phyloP scores from a whole-genome alignment of 2,888 invertebrate genomes.

The Prostheceraeus crozeri region DNA sequence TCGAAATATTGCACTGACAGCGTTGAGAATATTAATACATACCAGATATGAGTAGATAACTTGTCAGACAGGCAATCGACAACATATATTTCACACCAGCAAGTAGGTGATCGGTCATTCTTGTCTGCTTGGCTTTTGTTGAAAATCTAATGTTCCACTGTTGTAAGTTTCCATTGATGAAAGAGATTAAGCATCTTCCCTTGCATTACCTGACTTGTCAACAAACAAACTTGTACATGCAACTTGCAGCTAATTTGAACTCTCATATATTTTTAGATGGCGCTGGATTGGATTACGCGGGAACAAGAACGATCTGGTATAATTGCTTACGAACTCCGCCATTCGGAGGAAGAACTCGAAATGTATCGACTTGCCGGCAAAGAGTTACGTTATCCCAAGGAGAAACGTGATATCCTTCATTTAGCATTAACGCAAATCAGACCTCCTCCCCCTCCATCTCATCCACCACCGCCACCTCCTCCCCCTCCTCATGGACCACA shows the following conservation, averaged over 20 bases:
- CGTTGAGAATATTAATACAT: no score
- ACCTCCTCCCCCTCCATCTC: slow-evolving; percentile 44
- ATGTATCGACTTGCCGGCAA: slow-evolving; percentile 76
- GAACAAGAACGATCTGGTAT: slow-evolving; percentile 66
- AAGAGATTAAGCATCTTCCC: no score
- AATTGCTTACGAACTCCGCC: slow-evolving; percentile 70
- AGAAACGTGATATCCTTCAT: slow-evolving; percentile 85
- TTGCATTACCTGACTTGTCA: background rate
- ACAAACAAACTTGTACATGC: background rate
- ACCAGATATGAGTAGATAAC: no score
- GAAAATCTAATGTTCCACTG: no score
- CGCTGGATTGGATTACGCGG: slow-evolving; percentile 80
- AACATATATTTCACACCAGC: no score
- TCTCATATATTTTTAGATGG: slow-evolving; percentile 67
- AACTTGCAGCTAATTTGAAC: background rate
- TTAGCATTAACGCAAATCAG: slow-evolving; percentile 74
- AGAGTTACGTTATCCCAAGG: slow-evolving; percentile 84
- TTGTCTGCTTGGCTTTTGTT: no score
- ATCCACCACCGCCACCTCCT: no score
- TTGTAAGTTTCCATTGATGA: no score
- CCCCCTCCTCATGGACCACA: no score
- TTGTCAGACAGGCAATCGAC: no score
- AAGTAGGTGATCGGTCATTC: no score
- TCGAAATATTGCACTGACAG: no score
- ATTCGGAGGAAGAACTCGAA: slow-evolving; percentile 77